phyloP scores from a whole-genome alignment of 1,140 invertebrate species.

The Drosophila bocki region DNA sequence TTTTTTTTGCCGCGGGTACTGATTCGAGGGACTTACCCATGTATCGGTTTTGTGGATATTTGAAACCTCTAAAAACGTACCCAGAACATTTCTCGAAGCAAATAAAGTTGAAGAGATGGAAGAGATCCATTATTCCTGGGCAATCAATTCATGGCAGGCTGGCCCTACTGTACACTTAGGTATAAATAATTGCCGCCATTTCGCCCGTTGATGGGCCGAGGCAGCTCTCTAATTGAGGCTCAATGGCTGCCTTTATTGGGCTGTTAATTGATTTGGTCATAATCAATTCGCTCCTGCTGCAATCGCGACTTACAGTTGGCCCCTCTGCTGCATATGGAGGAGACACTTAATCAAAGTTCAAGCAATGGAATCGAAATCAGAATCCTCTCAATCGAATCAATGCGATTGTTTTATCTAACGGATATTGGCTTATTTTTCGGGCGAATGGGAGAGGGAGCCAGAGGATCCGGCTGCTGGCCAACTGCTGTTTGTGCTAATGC shows the following conservation, averaged over 20 bases:
- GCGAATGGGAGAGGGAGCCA: not conserved
- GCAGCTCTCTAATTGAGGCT: slow-evolving; percentile 28
- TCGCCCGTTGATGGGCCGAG: slow-evolving; percentile 12
- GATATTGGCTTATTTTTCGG: slow-evolving; percentile 21
- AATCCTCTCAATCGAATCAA: slow-evolving; percentile 32
- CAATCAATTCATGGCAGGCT: slow-evolving; percentile 9
- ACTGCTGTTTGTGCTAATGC: slow-evolving; percentile 51
- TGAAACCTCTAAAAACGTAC: no score
- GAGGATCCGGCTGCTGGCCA: slow-evolving; percentile 30
- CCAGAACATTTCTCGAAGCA: not conserved
- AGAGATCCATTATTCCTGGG: not conserved
- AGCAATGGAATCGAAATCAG: slow-evolving; percentile 14
- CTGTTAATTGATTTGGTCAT: slow-evolving; percentile 41
- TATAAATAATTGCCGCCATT: slow-evolving; percentile 24
- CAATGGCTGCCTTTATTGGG: slow-evolving; percentile 37
- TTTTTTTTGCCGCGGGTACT: no score
- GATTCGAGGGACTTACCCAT: no score
- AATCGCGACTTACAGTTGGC: not conserved
- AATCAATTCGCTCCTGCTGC: slow-evolving; percentile 28
- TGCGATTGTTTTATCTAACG: slow-evolving; percentile 46
- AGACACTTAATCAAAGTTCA: slow-evolving; percentile 33
- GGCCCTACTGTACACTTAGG: slow-evolving; percentile 30
- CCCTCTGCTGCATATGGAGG: not conserved
- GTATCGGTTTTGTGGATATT: not conserved
- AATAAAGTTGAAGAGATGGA: not conserved